Evolutionary conservation across 2,113 vertebrate species (phyloP), one percentile per base, ranked within the genome.

Genomic region (Clarias macrocephalus): DNA sequence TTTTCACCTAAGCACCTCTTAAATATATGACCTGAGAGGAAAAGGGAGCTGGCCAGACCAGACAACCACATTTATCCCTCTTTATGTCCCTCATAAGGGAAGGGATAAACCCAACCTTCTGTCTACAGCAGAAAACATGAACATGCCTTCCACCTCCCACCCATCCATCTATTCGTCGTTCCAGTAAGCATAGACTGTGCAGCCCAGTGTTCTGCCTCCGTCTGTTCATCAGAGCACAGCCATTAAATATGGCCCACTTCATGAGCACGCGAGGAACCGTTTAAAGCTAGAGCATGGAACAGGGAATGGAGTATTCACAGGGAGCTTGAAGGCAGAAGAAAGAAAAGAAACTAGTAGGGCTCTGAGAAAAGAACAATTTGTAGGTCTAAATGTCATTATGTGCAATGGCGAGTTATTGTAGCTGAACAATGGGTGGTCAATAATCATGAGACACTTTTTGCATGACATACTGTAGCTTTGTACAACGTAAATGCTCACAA

Each of bases 41-140:
- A 18, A 15, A 5, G 28, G 4, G 73, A 9, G 18, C 7, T 42
- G 19, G 33, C 42, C 42, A 12, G 42, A 15, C 12, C 42, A 76
- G 21, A 52, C 42, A 52, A 52, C 23, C 73, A 9, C 42, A 15
- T 76, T 52, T n/a, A 76, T n/a, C 42, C 6, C 23, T 15, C 4
- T 76, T 54, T 52, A 5, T 52, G 18, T 0, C 4, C 2, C 12
- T 76, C 73, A 25, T 48, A 25, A 48, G 48, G 48, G 42, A 62
- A 60, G 59, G 52, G 15, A 63, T 16, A 11, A 76, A 48, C 57
- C 11, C 72, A 76, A 42, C 52, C 16, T 52, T 48, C 72, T 85
- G 84, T 85, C 72, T 85, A 85, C 72, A 76, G 57, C 37, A 80
- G 21, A 28, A 57, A 52, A 73, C 79, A 86, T 11, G n/a, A 68